Percentiles rank a stretch among this genome's conserved stretches.
These are phyloP conservation scores for Lamprotornis superbus DNA, from an alignment of 2,113 vertebrate genomes.

Conservation along the genomic window DNA sequence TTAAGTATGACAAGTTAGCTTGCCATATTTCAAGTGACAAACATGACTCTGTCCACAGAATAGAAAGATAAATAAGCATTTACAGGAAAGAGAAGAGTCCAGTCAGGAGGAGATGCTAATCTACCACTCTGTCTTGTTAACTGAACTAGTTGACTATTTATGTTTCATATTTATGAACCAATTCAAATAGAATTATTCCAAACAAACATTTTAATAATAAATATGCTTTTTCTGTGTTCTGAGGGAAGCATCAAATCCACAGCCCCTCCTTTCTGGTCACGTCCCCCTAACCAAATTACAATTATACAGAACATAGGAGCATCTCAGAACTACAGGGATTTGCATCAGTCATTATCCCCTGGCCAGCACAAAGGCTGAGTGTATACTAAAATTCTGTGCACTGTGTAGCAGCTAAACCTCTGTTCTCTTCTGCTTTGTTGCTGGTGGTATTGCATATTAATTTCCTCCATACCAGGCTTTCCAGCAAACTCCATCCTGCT, in stretches of 20 bases:
- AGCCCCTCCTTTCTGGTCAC: background rate
- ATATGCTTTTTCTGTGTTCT: background rate
- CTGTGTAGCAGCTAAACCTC: background rate
- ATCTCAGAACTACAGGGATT: background rate
- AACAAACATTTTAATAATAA: background rate
- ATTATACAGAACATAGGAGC: background rate
- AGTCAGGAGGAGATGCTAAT: background rate
- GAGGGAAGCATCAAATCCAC: background rate
- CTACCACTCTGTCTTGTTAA: background rate
- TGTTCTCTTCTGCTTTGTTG: background rate
- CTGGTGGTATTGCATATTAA: background rate
- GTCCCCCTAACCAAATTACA: background rate
- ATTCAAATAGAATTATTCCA: background rate
- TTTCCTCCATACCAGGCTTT: background rate
- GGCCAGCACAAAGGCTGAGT: background rate
- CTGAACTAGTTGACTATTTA: background rate
- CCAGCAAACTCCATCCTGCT: background rate
- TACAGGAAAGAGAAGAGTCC: background rate
- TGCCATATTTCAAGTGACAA: background rate
- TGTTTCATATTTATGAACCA: background rate
- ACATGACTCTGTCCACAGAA: background rate
- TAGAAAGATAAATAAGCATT: background rate
- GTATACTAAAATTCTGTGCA: background rate
- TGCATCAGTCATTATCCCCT: background rate
- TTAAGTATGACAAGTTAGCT: background rate